Base-by-base conservation (phyloP, 2,888 invertebrate genomes). In the Ochropleura plecta region DNA sequence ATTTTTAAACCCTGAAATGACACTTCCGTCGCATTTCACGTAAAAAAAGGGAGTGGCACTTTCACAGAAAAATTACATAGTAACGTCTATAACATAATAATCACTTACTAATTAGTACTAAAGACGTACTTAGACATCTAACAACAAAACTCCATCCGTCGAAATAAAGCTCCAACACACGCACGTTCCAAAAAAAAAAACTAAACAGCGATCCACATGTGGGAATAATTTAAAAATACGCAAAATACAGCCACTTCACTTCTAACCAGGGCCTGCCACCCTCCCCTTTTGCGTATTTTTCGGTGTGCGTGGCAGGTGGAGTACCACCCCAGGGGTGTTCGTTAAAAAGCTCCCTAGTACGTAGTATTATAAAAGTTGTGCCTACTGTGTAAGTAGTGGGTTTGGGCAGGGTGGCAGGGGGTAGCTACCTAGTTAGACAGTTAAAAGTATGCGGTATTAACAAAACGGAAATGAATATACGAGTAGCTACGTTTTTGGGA, bases 391-490 rank as follows among this genome's bases (percentile, higher is more conserved):
- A 96, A 96, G 96, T 96, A 96, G 96, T 82, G 84, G 82, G 82
- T 96, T 93, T 83, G 86, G 94, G 94, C 82, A 90, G 88, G 90
- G 90, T 71, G 84, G 89, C 85, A 88, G 89, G 86, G 83, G 90
- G 87, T 76, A 67, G 86, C 93, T 93, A 94, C 96, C 96, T 96
- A 96, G 96, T 96, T 96, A 96, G 96, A 96, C 96, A 96, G 96
- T 96, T 96, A 96, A 96, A 96, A 96, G 96, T 96, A 96, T 96
- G 96, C 96, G 96, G 96, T 96, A 96, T 96, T 96, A 96, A 96
- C 96, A 93, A 93, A 95, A 96, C 96, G 96, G 96, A 96, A 96
- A 96, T 96, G 96, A 96, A 96, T 96, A 95, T 95, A 96, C 95
- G 95, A 93, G 95, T 94, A 94, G 93, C 93, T 93, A 93, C 91